A percentile compares a stretch with the other conserved stretches of the same genome.
These are phyloP conservation scores for Dicerorhinus sumatrensis DNA, from an alignment of 2,113 vertebrate genomes.

Conservation along the genomic window DNA sequence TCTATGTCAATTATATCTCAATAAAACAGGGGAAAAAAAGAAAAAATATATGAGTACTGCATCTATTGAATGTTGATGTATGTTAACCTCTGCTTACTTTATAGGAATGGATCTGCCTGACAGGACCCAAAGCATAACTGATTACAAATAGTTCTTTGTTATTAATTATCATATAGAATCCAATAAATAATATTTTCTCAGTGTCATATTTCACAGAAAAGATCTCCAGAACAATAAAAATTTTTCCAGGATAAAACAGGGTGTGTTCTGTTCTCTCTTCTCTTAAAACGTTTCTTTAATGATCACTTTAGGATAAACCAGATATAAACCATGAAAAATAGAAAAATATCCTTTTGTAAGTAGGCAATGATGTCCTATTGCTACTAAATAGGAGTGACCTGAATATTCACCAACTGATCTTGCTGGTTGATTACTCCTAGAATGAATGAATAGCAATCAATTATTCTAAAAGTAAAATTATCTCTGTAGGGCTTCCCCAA, in stretches of 20 bases:
- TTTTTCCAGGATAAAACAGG: neutral
- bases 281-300: neutral
- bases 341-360: neutral
- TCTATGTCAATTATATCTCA: no score
- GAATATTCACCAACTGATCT: neutral
- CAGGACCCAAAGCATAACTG: neutral
- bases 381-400: neutral
- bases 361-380: neutral
- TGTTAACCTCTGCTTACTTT: neutral
- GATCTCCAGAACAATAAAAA: neutral
- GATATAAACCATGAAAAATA: neutral
- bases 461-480: neutral
- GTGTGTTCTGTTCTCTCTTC: neutral
- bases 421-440: neutral
- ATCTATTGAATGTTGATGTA: no score
- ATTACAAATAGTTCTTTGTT: neutral
- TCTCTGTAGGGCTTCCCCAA: neutral
- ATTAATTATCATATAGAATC: neutral
- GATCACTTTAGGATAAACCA: neutral
- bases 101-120: neutral
- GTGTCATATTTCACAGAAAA: neutral
- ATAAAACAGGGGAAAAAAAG: no score
- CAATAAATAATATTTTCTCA: neutral
- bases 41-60: no score
- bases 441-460: neutral